phyloP scores from a whole-genome alignment of 2,888 invertebrate species.

The Spodoptera exigua region DNA sequence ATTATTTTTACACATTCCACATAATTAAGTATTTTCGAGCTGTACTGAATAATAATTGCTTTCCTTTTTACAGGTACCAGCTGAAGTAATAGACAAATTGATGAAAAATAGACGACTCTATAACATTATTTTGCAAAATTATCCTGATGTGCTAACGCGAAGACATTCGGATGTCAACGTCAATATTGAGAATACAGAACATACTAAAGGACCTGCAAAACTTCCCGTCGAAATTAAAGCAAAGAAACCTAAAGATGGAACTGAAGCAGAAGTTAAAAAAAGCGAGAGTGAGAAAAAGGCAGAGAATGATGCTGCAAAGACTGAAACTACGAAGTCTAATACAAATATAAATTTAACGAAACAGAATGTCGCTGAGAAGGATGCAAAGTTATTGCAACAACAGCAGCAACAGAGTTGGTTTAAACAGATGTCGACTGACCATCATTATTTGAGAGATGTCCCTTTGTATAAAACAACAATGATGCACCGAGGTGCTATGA shows the following conservation, averaged over 20 bases:
- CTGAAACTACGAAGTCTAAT: constrained; percentile 47
- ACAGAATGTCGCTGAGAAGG: constrained; percentile 36
- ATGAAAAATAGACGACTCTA: constrained; percentile 90
- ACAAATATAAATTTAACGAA: constrained; percentile 49
- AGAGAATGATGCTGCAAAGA: constrained; percentile 53
- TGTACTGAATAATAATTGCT: constrained; percentile 8
- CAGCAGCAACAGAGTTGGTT: constrained; percentile 70
- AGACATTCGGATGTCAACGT: constrained; percentile 90
- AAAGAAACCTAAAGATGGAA: constrained; percentile 62
- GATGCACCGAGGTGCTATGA: constrained; percentile 95
- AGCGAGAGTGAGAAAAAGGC: constrained; percentile 55
- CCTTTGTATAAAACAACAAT: constrained; percentile 93
- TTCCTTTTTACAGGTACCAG: constrained; percentile 88
- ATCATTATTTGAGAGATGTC: constrained; percentile 92
- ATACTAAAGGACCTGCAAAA: constrained; percentile 71
- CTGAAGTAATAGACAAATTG: constrained; percentile 92
- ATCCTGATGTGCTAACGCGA: constrained; percentile 90
- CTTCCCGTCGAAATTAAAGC: constrained; percentile 69
- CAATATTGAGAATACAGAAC: constrained; percentile 64
- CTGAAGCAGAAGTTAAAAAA: constrained; percentile 47
- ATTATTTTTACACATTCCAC: not conserved
- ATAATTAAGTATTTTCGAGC: not conserved
- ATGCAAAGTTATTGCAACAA: constrained; percentile 44
- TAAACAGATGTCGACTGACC: constrained; percentile 89
- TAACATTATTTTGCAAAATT: constrained; percentile 92